Percentiles rank a stretch among this genome's conserved stretches.
Evolutionary conservation across 2,888 invertebrate species (phyloP).

Genomic region (Drosophila antonietae): DNA sequence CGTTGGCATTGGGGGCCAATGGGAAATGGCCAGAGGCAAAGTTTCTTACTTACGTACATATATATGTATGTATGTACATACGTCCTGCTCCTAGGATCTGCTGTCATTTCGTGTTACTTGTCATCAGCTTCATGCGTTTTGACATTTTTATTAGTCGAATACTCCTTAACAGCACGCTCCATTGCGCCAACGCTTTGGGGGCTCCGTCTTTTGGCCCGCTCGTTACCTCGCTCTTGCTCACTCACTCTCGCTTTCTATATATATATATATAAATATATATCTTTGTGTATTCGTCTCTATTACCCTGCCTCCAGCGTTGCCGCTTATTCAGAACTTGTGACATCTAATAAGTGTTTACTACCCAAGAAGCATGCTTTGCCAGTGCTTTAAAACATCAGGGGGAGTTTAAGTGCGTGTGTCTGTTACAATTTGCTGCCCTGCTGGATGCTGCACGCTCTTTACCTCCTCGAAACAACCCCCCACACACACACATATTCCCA

Average conservation of each 20-base stretch:
- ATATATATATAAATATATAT: background rate
- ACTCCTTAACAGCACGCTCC: slow-evolving; percentile 80
- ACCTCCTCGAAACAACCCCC: background rate
- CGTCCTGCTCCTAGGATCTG: slow-evolving; percentile 28
- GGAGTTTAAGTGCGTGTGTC: slow-evolving; percentile 26
- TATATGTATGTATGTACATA: background rate
- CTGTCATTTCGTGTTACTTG: slow-evolving; percentile 73
- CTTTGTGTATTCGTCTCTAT: slow-evolving; percentile 6
- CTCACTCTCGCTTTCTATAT: slow-evolving; percentile 3
- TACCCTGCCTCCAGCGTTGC: background rate
- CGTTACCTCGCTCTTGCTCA: background rate
- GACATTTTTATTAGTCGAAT: slow-evolving; percentile 81
- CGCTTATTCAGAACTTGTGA: slow-evolving; percentile 43
- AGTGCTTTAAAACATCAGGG: slow-evolving; percentile 58
- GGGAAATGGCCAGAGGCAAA: slow-evolving; percentile 22
- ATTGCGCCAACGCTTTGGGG: slow-evolving; percentile 57
- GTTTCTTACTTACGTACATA: slow-evolving; percentile 8
- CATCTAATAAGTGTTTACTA: slow-evolving; percentile 78
- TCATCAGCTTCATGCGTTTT: slow-evolving; percentile 81
- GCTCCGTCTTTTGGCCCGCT: background rate
- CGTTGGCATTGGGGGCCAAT: slow-evolving; percentile 51
- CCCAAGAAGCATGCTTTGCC: slow-evolving; percentile 58
- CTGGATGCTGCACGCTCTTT: slow-evolving; percentile 27
- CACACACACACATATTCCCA: slow-evolving; percentile 40
- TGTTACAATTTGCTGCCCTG: slow-evolving; percentile 60